Evolutionary conservation across 1,140 invertebrate species (phyloP).

Genomic region (Drosophila equinoxialis): DNA sequence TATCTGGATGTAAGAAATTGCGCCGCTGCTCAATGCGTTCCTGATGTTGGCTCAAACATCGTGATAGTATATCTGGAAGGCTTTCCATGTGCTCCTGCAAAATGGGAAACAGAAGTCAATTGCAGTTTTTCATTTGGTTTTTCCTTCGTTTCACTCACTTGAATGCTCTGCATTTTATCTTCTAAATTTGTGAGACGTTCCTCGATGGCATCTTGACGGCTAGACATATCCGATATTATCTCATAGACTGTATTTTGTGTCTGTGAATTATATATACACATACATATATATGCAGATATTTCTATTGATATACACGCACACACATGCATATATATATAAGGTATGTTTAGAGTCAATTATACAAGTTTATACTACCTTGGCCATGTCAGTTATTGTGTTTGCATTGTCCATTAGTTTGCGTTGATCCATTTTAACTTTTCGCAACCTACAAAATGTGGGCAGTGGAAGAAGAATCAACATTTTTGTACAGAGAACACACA

Average conservation of each 20-base stretch:
- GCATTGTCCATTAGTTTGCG: slow-evolving; percentile 99
- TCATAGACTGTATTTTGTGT: slow-evolving; percentile 98
- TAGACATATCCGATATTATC: slow-evolving; percentile 97
- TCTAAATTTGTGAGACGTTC: slow-evolving; percentile 93
- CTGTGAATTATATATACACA: slow-evolving; percentile 84
- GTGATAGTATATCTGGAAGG: slow-evolving; percentile 91
- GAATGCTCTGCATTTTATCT: slow-evolving; percentile 91
- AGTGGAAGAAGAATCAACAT: slow-evolving; percentile 64
- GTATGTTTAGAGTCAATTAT: background rate
- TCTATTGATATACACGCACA: background rate
- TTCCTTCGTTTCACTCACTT: slow-evolving; percentile 83
- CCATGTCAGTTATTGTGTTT: slow-evolving; percentile 99
- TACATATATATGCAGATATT: slow-evolving; percentile 11
- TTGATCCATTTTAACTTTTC: slow-evolving; percentile 99
- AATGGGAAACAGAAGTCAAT: background rate
- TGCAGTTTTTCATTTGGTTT: background rate
- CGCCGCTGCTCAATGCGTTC: slow-evolving; percentile 89
- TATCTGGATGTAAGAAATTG: slow-evolving; percentile 93
- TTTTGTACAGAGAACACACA: slow-evolving; percentile 42
- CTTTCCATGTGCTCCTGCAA: slow-evolving; percentile 86
- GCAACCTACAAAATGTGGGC: slow-evolving; percentile 87
- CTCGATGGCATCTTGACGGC: slow-evolving; percentile 94
- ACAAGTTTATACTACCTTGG: slow-evolving; percentile 91
- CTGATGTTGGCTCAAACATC: slow-evolving; percentile 88
- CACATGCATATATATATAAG: slow-evolving; percentile 9